phyloP scores from a whole-genome alignment of 2,113 vertebrate species.

The Terrapene triunguis region DNA sequence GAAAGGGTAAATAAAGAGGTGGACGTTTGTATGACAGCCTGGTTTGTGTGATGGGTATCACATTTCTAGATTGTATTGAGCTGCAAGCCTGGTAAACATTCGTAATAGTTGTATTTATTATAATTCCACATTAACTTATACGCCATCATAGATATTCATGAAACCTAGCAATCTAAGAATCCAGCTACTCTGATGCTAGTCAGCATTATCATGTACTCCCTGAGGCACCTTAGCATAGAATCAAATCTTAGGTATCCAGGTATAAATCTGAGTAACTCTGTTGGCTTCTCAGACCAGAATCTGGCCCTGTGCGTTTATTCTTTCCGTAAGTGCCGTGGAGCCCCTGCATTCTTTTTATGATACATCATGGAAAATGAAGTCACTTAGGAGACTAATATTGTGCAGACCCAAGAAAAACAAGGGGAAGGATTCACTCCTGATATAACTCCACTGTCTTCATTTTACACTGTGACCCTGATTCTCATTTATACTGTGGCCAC shows the following conservation, averaged over 20 bases:
- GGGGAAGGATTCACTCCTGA: neutral
- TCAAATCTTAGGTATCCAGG: neutral
- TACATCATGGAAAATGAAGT: neutral
- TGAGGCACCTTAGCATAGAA: neutral
- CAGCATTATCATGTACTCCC: neutral
- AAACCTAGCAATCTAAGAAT: neutral
- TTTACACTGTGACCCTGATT: neutral
- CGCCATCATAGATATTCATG: neutral
- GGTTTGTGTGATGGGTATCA: neutral
- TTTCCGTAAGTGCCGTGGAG: neutral
- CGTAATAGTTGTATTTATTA: neutral
- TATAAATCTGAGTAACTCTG: neutral
- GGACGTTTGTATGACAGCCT: neutral
- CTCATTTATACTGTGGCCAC: neutral
- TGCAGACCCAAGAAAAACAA: neutral
- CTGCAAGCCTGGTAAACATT: neutral
- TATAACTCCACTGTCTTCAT: neutral
- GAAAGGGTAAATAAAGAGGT: conserved; percentile 87
- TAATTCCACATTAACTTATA: neutral
- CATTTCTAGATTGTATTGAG: neutral
- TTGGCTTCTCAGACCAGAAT: neutral
- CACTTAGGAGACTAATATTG: neutral
- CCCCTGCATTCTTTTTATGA: neutral
- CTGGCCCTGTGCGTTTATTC: neutral
- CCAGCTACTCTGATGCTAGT: neutral